A percentile compares a stretch with the other conserved stretches of the same genome.
Conservation (phyloP, 2,113 vertebrate genomes). For the Gobius niger region DNA sequence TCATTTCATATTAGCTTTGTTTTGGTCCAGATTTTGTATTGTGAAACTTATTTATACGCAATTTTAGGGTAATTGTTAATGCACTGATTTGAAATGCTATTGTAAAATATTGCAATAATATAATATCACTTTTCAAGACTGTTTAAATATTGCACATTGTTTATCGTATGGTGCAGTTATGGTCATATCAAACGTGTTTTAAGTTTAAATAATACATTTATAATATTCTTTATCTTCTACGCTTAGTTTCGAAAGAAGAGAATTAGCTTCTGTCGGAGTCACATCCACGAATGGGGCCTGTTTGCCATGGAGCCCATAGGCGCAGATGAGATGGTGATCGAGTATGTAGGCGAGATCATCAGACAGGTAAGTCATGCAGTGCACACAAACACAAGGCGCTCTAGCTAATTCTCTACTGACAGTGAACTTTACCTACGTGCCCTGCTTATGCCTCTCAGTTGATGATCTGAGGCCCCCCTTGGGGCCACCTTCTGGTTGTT, state of each 20-base stretch:
- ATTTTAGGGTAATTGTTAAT: too few relatives aligned
- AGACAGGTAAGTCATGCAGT: conserved; percentile 83
- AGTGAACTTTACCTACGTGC: not conserved
- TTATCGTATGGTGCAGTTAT: too few relatives aligned
- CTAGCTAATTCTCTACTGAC: not conserved
- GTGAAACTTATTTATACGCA: too few relatives aligned
- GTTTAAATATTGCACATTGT: too few relatives aligned
- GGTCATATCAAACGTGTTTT: too few relatives aligned
- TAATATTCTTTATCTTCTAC: not conserved
- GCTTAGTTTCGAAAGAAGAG: conserved; percentile 95
- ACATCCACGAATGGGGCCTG: conserved; percentile 98
- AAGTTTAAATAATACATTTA: not conserved
- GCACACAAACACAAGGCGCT: not conserved
- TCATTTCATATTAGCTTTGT: too few relatives aligned
- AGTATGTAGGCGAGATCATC: conserved; percentile 96
- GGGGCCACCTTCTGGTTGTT: conserved; percentile 18
- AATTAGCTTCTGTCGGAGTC: conserved; percentile 92
- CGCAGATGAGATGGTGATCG: conserved; percentile 98
- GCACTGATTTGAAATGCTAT: too few relatives aligned
- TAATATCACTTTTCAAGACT: too few relatives aligned
- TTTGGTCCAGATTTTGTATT: too few relatives aligned
- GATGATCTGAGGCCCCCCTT: conserved; percentile 6
- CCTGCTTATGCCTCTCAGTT: not conserved
- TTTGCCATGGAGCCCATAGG: conserved; percentile 97
- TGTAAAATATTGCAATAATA: too few relatives aligned